Evolutionary conservation across 2,888 invertebrate species (phyloP), one percentile per base, ranked within the genome.

Genomic region (Andrena trimmerana): DNA sequence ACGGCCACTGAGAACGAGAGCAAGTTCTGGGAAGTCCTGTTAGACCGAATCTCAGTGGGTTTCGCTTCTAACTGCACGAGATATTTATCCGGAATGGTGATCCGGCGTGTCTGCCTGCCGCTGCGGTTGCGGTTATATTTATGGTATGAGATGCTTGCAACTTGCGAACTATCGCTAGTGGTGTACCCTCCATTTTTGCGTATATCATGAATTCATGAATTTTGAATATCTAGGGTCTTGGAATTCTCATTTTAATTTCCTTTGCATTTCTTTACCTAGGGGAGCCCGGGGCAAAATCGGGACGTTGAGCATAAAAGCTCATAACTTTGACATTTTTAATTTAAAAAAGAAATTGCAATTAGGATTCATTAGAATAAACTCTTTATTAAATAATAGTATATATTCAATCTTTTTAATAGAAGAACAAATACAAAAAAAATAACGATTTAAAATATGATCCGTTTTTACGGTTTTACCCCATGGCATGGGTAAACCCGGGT

Each of bases 71-170:
- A 68, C 57, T 27, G 57, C 42, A 7, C 31, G 8, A 62, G 72
- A 70, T 69, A 76, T 63, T 76, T 67, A 81, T 66, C 73, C 54
- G 54, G 8, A 52, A 72, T 60, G 65, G 52, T 68, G 75, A 82
- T 79, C 63, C 71, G 20, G 68, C 29, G 72, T 66, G 71, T 73
- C 52, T 62, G 48, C 29, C 57, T 10, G 66, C 33, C 48, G 24
- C 27, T 29, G 29, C 50, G 59, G 42, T 70, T 52, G 59, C 52
- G 57, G 52, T 63, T 33, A 36, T 63, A 81, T 66, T 71, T 77
- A 48, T 54, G 27, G 33, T 36, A 8, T 7, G 70, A 52, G 52
- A 31, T 7, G n/a, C 5, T 50, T 42, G 52, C 10, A 67, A 71
- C 31, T 70, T 31, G 42, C 24, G 66, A 36, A 36, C 33, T 36